Conservation (phyloP, 2,113 vertebrate species). For the Pontoporia blainvillei region DNA sequence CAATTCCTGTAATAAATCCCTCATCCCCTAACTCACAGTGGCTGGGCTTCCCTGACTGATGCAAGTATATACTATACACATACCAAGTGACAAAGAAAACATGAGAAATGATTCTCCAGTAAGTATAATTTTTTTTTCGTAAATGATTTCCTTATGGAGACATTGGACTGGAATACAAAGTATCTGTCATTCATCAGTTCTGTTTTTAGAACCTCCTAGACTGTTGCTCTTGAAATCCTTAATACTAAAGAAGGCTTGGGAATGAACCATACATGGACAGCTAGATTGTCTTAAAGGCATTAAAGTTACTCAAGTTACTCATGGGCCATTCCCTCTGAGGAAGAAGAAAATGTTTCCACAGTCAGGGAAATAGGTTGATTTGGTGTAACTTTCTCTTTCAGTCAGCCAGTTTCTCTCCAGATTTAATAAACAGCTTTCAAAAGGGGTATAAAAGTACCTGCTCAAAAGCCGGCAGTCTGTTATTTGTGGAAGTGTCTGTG, state of each 20-base stretch:
- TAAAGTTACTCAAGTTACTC: slow-evolving; percentile 41
- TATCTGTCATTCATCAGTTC: neutral
- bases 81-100: neutral
- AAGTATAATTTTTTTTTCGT: slow-evolving; percentile 27
- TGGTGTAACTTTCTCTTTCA: slow-evolving; percentile 61
- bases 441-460: slow-evolving; percentile 70
- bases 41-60: neutral
- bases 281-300: neutral
- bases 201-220: neutral
- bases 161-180: neutral
- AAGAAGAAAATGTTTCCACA: slow-evolving; percentile 51
- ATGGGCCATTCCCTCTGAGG: slow-evolving; percentile 46
- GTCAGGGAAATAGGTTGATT: slow-evolving; percentile 40
- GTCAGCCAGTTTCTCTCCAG: slow-evolving; percentile 67
- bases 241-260: neutral
- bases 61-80: neutral
- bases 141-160: neutral
- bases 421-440: slow-evolving; percentile 72
- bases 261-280: neutral
- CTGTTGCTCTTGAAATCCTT: neutral
- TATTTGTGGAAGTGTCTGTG: slow-evolving; percentile 71
- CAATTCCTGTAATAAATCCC: neutral
- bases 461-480: slow-evolving; percentile 54
- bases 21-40: neutral
- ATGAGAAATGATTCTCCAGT: neutral